These are phyloP conservation scores for Lytechinus pictus DNA, from an alignment of 35 echinoderm and acorn worm genomes.

Conservation along the genomic window DNA sequence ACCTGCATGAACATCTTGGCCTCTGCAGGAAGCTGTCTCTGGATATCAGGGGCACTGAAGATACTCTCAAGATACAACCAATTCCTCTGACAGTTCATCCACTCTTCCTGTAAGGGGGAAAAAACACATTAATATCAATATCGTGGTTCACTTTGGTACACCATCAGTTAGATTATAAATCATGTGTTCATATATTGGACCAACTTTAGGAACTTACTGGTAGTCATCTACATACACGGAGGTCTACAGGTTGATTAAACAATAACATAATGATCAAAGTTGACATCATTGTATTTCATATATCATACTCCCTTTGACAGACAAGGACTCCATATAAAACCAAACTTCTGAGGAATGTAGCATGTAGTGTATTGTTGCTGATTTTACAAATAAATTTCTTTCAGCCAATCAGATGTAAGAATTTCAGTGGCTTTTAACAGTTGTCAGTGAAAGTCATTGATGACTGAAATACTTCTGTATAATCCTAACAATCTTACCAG, in stretches of 20 bases:
- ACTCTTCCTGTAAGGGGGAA: constrained; percentile 76
- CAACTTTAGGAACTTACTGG: no score
- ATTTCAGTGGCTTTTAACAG: no score
- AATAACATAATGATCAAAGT: background rate
- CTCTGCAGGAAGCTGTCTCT: constrained; percentile 95
- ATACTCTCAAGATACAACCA: constrained; percentile 99
- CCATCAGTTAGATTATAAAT: no score
- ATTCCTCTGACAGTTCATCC: constrained; percentile 94
- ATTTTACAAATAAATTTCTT: no score
- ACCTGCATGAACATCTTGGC: constrained; percentile 99
- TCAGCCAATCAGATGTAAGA: no score
- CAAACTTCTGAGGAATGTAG: no score
- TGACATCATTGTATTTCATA: background rate
- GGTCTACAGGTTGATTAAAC: no score
- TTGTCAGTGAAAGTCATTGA: no score
- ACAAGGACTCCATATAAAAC: no score
- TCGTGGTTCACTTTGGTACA: background rate
- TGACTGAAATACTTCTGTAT: background rate
- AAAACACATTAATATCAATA: background rate
- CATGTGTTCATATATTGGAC: no score
- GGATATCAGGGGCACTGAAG: constrained; percentile 97
- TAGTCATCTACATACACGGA: no score
- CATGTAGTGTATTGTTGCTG: no score
- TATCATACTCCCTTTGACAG: background rate
- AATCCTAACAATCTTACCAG: constrained; percentile 49